Evolutionary conservation across 1,140 invertebrate genomes (phyloP).

Genomic region (Drosophila guanche): DNA sequence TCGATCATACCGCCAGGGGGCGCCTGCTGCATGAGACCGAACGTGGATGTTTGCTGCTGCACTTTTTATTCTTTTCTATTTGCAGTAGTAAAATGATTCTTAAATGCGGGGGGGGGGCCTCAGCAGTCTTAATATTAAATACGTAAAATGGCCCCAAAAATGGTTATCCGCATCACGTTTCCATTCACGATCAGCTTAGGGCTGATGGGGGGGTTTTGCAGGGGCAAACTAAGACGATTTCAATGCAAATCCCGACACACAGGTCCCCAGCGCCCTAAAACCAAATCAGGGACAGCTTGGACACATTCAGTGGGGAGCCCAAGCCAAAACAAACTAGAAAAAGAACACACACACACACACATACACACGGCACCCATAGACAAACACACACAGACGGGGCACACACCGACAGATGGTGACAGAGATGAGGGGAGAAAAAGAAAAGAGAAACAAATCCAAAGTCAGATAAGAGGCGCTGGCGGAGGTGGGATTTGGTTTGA

Average conservation of each 20-base stretch:
- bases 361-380: background rate
- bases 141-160: background rate
- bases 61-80: no score
- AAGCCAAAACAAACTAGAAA: slow-evolving; percentile 11
- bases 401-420: background rate
- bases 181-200: slow-evolving; percentile 40
- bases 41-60: no score
- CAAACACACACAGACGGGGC: background rate
- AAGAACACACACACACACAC: slow-evolving; percentile 7
- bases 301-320: slow-evolving; percentile 15
- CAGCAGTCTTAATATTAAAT: slow-evolving; percentile 4
- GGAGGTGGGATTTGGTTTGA: background rate
- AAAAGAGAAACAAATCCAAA: slow-evolving; percentile 22
- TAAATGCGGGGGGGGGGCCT: no score
- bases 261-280: background rate
- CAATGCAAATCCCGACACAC: slow-evolving; percentile 30
- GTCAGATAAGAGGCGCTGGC: slow-evolving; percentile 33
- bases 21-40: no score
- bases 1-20: no score
- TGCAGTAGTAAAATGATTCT: no score
- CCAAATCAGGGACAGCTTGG: slow-evolving; percentile 25
- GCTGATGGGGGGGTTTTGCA: slow-evolving; percentile 6
- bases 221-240: background rate
- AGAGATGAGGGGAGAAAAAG: background rate
- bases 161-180: background rate